Conservation (phyloP, 2,113 vertebrate species). For the Brienomyrus brachyistius region DNA sequence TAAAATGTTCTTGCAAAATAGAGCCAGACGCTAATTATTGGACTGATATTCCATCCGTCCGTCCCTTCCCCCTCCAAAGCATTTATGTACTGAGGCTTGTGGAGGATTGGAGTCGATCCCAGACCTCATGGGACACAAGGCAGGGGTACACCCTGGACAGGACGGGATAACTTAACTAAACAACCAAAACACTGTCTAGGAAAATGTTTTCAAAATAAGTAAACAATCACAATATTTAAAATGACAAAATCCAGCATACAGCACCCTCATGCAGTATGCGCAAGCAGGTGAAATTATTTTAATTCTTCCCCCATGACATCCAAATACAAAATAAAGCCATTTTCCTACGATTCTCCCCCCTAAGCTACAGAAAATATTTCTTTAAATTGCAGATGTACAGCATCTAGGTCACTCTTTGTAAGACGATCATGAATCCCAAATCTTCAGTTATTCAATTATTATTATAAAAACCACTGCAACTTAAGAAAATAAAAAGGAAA, state of each 20-base stretch:
- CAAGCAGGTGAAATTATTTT: background rate
- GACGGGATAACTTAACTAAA: background rate
- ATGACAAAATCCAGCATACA: background rate
- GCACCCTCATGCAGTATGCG: background rate
- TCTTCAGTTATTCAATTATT: no score
- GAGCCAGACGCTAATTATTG: background rate
- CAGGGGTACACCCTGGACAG: background rate
- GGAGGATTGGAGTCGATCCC: background rate
- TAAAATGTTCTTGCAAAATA: background rate
- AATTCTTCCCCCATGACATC: background rate
- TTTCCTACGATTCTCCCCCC: background rate
- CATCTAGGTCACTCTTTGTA: background rate
- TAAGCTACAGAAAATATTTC: background rate
- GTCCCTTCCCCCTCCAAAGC: background rate
- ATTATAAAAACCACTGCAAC: background rate
- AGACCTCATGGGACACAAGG: background rate
- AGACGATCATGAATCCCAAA: background rate
- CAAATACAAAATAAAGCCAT: background rate
- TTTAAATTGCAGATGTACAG: background rate
- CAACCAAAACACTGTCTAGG: background rate
- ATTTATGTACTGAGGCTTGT: background rate
- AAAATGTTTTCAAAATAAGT: background rate
- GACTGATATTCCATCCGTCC: background rate
- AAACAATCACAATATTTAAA: background rate
- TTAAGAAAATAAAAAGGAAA: background rate